A percentile compares a stretch with the other conserved stretches of the same genome.
Evolutionary conservation across 2,888 invertebrate genomes (phyloP).

Genomic region (Noctuana brunneofusca): DNA sequence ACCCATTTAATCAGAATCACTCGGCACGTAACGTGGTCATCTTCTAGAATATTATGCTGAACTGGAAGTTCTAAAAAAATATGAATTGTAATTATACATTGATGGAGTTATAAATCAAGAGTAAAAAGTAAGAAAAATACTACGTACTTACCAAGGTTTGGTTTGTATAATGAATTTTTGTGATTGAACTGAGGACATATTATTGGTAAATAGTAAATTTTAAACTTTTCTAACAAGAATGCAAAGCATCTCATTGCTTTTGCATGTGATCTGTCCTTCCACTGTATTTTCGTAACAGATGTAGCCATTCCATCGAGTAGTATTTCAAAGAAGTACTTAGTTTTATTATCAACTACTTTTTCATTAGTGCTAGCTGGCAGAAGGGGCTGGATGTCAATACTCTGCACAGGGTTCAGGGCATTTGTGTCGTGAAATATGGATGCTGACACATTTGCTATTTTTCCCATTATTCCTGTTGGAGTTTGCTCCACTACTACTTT

Average conservation of each 20-base stretch:
- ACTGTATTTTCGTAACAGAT: conserved; percentile 94
- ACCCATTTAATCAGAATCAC: conserved; percentile 96
- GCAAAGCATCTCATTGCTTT: conserved; percentile 93
- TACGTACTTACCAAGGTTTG: conserved; percentile 85
- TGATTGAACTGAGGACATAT: conserved; percentile 94
- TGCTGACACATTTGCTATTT: conserved; percentile 81
- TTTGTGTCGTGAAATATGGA: conserved; percentile 89
- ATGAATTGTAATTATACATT: background rate
- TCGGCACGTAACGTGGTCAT: conserved; percentile 87
- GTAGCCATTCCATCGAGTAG: conserved; percentile 95
- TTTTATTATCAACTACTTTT: conserved; percentile 91
- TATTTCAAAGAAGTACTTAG: conserved; percentile 93
- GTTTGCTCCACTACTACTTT: conserved; percentile 77
- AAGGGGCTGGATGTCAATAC: conserved; percentile 90
- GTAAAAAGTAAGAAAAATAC: background rate
- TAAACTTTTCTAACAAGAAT: conserved; percentile 95
- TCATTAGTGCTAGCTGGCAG: conserved; percentile 93
- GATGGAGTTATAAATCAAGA: background rate
- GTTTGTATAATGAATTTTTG: conserved; percentile 91
- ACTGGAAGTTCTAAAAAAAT: conserved; percentile 86
- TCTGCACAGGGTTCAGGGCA: conserved; percentile 88
- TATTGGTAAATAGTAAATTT: conserved; percentile 93
- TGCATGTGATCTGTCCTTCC: conserved; percentile 91
- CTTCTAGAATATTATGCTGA: conserved; percentile 88
- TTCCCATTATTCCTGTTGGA: conserved; percentile 80